A percentile compares a stretch with the other conserved stretches of the same genome.
Conservation (phyloP, 2,113 vertebrate genomes). For the Ophiodon elongatus region DNA sequence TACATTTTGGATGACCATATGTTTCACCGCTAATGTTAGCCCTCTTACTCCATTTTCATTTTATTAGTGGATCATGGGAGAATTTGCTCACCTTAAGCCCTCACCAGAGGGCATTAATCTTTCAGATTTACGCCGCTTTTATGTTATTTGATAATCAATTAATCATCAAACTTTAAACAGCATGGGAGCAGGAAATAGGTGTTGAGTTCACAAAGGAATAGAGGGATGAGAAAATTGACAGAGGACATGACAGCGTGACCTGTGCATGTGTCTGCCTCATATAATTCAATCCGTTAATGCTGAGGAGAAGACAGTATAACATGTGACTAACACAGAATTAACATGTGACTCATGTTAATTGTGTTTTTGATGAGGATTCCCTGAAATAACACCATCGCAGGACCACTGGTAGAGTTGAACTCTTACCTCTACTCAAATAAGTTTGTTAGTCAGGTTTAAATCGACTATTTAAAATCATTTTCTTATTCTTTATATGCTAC, state of each 20-base stretch:
- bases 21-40: neutral
- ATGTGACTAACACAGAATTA: neutral
- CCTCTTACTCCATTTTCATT: neutral
- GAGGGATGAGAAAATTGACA: conserved; percentile 34
- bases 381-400: neutral
- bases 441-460: neutral
- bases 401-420: neutral
- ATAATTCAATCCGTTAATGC: conserved; percentile 13
- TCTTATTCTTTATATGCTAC: conserved; percentile 17
- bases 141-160: conserved; percentile 64
- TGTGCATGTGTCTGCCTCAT: conserved; percentile 20
- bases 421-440: neutral
- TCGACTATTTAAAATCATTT: neutral
- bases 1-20: neutral
- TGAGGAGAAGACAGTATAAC: neutral
- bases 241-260: conserved; percentile 17
- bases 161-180: conserved; percentile 52
- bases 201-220: conserved; percentile 42
- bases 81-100: conserved; percentile 35
- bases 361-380: neutral
- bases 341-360: conserved; percentile 12
- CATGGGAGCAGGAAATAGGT: conserved; percentile 51
- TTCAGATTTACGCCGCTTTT: conserved; percentile 34
- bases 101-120: conserved; percentile 33
- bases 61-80: conserved; percentile 33